Evolutionary conservation across 1,140 invertebrate genomes (phyloP), one percentile per base, ranked within the genome.

Genomic region (Diabrotica virgifera): DNA sequence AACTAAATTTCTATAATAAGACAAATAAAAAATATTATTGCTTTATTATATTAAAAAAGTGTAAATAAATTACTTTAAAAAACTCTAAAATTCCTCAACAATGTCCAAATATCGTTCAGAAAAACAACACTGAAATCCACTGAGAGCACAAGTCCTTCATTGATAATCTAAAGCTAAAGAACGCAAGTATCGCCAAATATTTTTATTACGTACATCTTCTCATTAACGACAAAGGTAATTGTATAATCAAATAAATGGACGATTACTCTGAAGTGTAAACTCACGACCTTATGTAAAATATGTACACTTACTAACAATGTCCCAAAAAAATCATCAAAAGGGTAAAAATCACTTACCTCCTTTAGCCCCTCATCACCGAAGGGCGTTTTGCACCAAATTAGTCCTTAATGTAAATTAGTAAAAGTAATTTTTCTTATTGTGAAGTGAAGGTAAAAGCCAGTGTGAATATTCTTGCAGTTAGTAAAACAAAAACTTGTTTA

Each of bases 401-500:
- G 52, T 52, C 60, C 60, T 62, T 53, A 62, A 54, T 54, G 60
- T 62, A n/a, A 54, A 62, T 52, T 62, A 62, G 60, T 62, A 62
- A 62, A 62, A 62, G 60, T 62, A 54, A 62, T 62, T 62, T 62
- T 62, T 62, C 35, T 62, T 55, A 59, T 62, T 62, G 52, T 53
- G 52, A 62, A 54, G 60, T 62, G 60, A 62, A 62, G 51, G 60
- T 62, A 62, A 62, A 62, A 62, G 60, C 60, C 36, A 13, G 60
- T 62, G 60, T 62, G 60, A 62, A 62, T 62, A 52, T 62, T 62
- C 60, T 36, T 14, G 35, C 9, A 40, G 36, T 35, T 62, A 62
- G 60, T 62, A 52, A 52, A 52, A 62, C 52, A 62, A 62, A 62
- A 62, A 12, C 35, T 9, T 62, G 54, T 62, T 62, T 62, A 62